These are phyloP conservation scores for Anodontia alba DNA, from an alignment of 2,888 invertebrate species.

Conservation along the genomic window DNA sequence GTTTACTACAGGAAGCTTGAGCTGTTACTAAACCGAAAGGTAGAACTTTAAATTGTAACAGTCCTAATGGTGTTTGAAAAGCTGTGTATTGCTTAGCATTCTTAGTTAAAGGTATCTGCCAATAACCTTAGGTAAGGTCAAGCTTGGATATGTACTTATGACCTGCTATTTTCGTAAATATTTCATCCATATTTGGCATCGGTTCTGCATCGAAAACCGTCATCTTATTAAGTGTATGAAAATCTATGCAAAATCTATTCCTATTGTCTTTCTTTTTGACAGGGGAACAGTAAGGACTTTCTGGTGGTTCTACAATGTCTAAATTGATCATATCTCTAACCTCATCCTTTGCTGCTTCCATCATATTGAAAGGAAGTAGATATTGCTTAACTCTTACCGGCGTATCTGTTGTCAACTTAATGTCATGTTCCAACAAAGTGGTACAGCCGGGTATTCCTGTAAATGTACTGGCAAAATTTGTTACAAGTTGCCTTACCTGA, in stretches of 20 bases:
- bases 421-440: no score
- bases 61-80: constrained; percentile 18
- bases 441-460: no score
- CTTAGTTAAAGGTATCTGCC: constrained; percentile 28
- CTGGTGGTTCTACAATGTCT: constrained; percentile 28
- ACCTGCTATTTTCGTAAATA: constrained; percentile 49
- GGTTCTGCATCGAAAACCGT: constrained; percentile 67
- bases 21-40: constrained; percentile 36
- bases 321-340: constrained; percentile 27
- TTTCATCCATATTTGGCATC: constrained; percentile 58
- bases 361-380: constrained; percentile 15
- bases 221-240: constrained; percentile 53
- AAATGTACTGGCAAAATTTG: no score
- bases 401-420: no score
- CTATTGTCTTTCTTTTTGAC: constrained; percentile 56
- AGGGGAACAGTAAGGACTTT: constrained; percentile 15
- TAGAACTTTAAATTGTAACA: constrained; percentile 13
- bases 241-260: constrained; percentile 62
- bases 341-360: constrained; percentile 23
- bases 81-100: constrained; percentile 1
- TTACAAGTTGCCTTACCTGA: no score
- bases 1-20: constrained; percentile 37
- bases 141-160: constrained; percentile 54
- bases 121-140: constrained; percentile 40
- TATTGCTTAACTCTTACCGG: constrained; percentile 21